A percentile compares a stretch with the other conserved stretches of the same genome.
phyloP scores from a whole-genome alignment of 30 jellyfish, hydroid and myxozoan species.

The Turritopsis dohrnii region DNA sequence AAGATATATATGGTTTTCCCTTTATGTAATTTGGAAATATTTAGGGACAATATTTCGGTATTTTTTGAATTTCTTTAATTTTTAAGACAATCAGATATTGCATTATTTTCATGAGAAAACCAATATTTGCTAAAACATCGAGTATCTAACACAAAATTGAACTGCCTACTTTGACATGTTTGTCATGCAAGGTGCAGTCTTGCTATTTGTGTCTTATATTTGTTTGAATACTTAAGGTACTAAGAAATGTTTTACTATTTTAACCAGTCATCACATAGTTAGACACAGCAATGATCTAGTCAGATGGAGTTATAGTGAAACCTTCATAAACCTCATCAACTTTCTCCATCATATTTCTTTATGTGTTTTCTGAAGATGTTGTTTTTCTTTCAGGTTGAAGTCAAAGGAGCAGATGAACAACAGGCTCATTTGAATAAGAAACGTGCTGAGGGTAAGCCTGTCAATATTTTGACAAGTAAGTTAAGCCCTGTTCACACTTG shows the following conservation, averaged over 20 bases:
- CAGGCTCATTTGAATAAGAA: constrained; percentile 32
- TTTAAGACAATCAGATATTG: not conserved
- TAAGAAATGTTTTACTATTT: no score
- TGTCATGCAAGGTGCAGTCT: no score
- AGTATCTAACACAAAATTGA: no score
- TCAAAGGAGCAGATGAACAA: constrained; percentile 42
- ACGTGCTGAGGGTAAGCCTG: constrained; percentile 34
- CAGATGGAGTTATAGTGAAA: not conserved
- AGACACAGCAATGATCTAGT: no score
- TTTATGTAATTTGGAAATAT: not conserved
- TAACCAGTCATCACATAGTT: no score
- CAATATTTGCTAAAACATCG: no score
- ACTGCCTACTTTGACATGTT: no score
- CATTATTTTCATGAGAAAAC: constrained; percentile 8
- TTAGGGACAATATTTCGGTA: not conserved
- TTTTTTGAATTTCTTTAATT: not conserved
- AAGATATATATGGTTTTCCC: not conserved
- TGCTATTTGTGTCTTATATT: no score
- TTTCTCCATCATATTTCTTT: not conserved
- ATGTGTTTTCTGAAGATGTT: not conserved
- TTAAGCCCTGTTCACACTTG: not conserved
- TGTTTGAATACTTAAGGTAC: no score
- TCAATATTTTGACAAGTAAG: constrained; percentile 10
- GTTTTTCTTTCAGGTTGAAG: constrained; percentile 36
- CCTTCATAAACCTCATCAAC: not conserved